Conservation (phyloP, 2,888 invertebrate genomes). For the Hydriomena furcata region DNA sequence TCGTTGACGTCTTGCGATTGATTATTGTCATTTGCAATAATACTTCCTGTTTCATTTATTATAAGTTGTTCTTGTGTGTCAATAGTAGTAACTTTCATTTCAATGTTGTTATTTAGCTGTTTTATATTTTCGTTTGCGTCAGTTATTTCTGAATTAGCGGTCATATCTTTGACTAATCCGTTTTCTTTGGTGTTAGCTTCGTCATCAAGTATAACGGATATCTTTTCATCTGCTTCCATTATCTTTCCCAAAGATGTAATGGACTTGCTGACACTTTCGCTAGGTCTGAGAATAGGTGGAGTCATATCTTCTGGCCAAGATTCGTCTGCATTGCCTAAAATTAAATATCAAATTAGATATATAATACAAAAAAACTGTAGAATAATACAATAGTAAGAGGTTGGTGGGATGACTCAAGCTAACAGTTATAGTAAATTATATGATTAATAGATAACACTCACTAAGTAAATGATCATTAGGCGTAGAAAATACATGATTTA, state of each 20-base stretch:
- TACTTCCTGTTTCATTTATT: background rate
- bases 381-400: no score
- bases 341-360: slow-evolving; percentile 14
- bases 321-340: slow-evolving; percentile 64
- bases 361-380: no score
- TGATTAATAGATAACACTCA: slow-evolving; percentile 39
- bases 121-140: background rate
- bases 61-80: background rate
- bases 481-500: slow-evolving; percentile 42
- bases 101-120: background rate
- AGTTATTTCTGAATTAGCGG: background rate
- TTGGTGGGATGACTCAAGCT: no score
- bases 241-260: slow-evolving; percentile 64
- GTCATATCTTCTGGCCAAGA: slow-evolving; percentile 59
- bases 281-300: slow-evolving; percentile 46
- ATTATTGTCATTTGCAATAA: background rate
- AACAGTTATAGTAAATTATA: no score
- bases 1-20: background rate
- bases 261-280: slow-evolving; percentile 60
- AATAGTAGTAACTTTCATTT: background rate
- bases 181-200: background rate
- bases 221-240: slow-evolving; percentile 56
- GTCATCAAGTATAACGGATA: slow-evolving; percentile 18
- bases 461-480: slow-evolving; percentile 59
- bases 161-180: background rate